A percentile compares a stretch with the other conserved stretches of the same genome.
Evolutionary conservation across 2,888 invertebrate genomes (phyloP).

Genomic region (Clivina fossor): DNA sequence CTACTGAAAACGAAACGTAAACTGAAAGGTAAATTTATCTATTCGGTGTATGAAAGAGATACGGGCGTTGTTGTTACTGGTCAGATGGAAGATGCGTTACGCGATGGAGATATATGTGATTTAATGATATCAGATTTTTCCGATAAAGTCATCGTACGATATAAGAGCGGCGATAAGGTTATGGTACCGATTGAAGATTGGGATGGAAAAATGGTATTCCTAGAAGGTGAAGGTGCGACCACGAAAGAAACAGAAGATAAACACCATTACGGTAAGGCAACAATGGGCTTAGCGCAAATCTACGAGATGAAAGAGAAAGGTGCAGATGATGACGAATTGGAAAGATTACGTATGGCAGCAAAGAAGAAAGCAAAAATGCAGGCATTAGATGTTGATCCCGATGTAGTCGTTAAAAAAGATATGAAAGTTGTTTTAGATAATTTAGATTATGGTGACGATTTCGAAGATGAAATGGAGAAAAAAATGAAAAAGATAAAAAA

Average conservation of each 20-base stretch:
- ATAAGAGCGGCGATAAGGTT: constrained; percentile 69
- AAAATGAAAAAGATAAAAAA: constrained; percentile 45
- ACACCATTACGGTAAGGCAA: constrained; percentile 51
- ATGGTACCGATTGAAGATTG: constrained; percentile 60
- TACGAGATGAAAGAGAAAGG: constrained; percentile 53
- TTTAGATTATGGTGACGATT: constrained; percentile 28
- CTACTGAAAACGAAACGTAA: constrained; percentile 61
- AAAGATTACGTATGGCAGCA: constrained; percentile 50
- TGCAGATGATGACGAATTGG: constrained; percentile 50
- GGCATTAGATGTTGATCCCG: constrained; percentile 43
- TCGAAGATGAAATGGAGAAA: constrained; percentile 42
- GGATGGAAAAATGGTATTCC: constrained; percentile 56
- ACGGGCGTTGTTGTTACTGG: constrained; percentile 73
- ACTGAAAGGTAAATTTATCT: constrained; percentile 66
- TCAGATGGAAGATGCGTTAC: constrained; percentile 72
- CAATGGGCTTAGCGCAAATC: constrained; percentile 63
- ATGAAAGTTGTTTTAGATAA: constrained; percentile 25
- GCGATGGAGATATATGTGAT: constrained; percentile 74
- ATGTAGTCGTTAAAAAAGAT: constrained; percentile 25
- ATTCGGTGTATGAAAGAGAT: constrained; percentile 70
- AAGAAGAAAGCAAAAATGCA: constrained; percentile 48
- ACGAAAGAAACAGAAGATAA: constrained; percentile 58
- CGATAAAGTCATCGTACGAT: constrained; percentile 70
- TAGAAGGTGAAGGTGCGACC: constrained; percentile 72
- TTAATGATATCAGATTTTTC: constrained; percentile 75